Conservation (phyloP, 2,113 vertebrate species). For the Saiga tatarica region DNA sequence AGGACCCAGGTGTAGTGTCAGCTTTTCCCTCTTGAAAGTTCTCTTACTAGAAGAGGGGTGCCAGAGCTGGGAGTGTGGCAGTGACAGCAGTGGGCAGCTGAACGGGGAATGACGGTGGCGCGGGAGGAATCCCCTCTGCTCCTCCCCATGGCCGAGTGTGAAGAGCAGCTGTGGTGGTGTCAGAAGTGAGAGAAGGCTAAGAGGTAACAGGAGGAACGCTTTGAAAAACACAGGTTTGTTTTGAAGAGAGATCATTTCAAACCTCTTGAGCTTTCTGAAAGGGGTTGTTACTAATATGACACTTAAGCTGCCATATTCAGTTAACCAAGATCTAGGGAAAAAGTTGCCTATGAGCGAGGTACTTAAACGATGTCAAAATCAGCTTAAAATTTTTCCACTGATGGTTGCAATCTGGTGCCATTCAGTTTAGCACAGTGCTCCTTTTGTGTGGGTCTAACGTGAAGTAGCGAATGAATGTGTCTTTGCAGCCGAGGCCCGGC, state of each 20-base stretch:
- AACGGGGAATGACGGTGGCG: neutral
- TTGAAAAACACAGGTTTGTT: neutral
- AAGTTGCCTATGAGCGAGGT: neutral
- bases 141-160: neutral
- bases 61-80: neutral
- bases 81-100: constrained; percentile 49
- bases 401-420: neutral
- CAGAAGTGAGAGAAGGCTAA: neutral
- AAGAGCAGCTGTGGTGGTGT: neutral
- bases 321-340: neutral
- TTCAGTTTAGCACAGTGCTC: neutral
- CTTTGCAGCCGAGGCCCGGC: neutral
- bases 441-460: neutral
- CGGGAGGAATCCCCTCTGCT: neutral
- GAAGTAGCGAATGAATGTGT: neutral
- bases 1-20: neutral
- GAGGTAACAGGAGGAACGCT: neutral
- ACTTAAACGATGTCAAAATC: neutral
- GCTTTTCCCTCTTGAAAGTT: neutral
- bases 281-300: neutral
- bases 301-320: neutral
- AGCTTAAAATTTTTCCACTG: neutral
- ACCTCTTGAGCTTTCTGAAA: neutral
- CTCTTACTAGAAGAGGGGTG: neutral
- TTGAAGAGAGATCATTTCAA: neutral